phyloP scores from a whole-genome alignment of 2,113 vertebrate genomes.

The Pantherophis guttatus region DNA sequence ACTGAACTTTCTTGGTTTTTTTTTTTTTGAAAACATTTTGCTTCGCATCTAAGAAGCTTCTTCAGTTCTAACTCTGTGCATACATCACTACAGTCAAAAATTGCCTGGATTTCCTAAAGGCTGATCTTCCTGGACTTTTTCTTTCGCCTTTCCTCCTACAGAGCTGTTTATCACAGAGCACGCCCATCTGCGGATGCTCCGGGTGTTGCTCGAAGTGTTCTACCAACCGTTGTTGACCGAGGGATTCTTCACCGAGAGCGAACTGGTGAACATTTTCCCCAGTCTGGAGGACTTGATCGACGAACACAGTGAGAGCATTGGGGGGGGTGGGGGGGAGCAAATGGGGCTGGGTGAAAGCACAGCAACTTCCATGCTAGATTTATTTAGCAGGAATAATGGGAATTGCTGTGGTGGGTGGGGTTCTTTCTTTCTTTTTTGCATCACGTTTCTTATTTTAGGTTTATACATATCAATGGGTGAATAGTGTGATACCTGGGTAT shows the following conservation, averaged over 20 bases:
- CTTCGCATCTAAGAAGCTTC: no score
- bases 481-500: no score
- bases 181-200: constrained; percentile 86
- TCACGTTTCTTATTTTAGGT: no score
- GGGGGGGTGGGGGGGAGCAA: no score
- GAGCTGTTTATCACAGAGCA: constrained; percentile 87
- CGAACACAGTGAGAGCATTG: constrained; percentile 78
- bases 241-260: constrained; percentile 65
- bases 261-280: constrained; percentile 82
- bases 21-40: no score
- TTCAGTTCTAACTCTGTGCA: no score
- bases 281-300: constrained; percentile 86
- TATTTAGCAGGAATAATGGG: not conserved
- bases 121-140: not conserved
- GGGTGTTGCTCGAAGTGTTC: constrained; percentile 84
- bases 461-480: no score
- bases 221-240: constrained; percentile 77
- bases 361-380: not conserved
- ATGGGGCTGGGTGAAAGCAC: not conserved
- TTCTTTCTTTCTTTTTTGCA: no score
- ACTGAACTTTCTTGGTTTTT: no score
- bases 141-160: constrained; percentile 31
- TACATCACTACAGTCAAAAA: not conserved
- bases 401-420: no score
- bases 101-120: no score